Evolutionary conservation across 2,797 vertebrate genomes (phyloP).

Genomic region (Rallus crepitans): DNA sequence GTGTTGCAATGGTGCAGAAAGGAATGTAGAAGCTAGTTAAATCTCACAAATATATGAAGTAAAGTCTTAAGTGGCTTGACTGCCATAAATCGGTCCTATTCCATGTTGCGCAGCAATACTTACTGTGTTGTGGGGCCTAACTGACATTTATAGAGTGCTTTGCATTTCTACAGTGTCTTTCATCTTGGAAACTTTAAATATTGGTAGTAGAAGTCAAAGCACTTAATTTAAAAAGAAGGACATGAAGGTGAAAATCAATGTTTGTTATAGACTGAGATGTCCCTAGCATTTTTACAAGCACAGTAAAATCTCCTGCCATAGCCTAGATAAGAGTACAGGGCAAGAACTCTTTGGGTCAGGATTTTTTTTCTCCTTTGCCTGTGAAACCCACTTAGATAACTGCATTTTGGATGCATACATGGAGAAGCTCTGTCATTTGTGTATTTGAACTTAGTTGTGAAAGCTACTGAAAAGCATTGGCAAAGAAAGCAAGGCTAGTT

Average conservation of each 20-base stretch:
- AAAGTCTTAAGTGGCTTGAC: not conserved
- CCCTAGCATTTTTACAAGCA: not conserved
- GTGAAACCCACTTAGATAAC: not conserved
- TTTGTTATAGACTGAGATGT: not conserved
- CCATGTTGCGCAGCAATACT: not conserved
- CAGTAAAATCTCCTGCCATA: not conserved
- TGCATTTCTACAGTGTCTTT: not conserved
- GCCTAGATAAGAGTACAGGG: not conserved
- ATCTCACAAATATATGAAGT: not conserved
- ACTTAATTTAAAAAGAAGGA: not conserved
- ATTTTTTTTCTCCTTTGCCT: not conserved
- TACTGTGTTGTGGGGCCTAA: not conserved
- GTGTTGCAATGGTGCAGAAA: not conserved
- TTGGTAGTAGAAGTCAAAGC: not conserved
- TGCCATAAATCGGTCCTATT: not conserved
- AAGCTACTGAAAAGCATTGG: not conserved
- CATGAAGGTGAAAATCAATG: not conserved
- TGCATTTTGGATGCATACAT: not conserved
- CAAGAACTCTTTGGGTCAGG: not conserved
- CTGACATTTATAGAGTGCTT: not conserved
- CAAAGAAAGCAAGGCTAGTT: not conserved
- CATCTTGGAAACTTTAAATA: not conserved
- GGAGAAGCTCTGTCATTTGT: not conserved
- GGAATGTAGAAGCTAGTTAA: constrained; percentile 4
- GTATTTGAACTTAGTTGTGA: not conserved